Base-by-base conservation (phyloP, 2,113 vertebrate species). In the Dinomys branickii region DNA sequence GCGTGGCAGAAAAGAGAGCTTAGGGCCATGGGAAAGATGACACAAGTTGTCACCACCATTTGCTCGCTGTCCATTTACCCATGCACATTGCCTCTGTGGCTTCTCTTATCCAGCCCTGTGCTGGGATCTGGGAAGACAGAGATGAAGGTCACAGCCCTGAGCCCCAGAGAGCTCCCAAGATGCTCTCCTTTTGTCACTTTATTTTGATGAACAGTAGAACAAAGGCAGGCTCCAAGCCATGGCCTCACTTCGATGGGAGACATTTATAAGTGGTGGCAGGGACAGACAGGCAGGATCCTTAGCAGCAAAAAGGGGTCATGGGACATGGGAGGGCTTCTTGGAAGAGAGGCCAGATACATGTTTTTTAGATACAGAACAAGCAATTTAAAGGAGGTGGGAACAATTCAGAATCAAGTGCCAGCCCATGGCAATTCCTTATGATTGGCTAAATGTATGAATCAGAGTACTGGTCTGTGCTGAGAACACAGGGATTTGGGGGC, bases 361-460 rank as follows among this genome's bases (percentile, higher is more conserved):
- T 20, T 85, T 88, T 85, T 54, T 54, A 28, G 24, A 22, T 19
- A 44, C 3, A 54, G 73, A 59, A 85, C 47, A 28, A 77, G n/a
- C 56, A 77, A 83, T 56, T 52, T 9, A 56, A 35, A 63, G 71
- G 19, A 90, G n/a, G 38, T 61, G 22, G 91, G 50, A 83, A 80
- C n/a, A 56, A 52, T 44, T 63, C 61, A 38, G n/a, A 56, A 50
- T 8, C 38, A 52, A 24, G 26, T 8, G 63, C 50, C 9, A 30
- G 80, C 41, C 28, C 41, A 7, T 0, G 33, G 33, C 0, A 12
- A 19, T 0, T 35, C 61, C 14, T 56, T 52, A 5, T 44, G 19
- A 67, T 17, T n/a, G 35, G 78, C 41, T n/a, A 30, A 24, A 52
- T 10, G 5, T 19, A 11, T 41, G n/a, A 33, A 52, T 9, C 5